Base-by-base conservation (phyloP, 2,888 invertebrate species). In the Exephanes ischioxanthus region DNA sequence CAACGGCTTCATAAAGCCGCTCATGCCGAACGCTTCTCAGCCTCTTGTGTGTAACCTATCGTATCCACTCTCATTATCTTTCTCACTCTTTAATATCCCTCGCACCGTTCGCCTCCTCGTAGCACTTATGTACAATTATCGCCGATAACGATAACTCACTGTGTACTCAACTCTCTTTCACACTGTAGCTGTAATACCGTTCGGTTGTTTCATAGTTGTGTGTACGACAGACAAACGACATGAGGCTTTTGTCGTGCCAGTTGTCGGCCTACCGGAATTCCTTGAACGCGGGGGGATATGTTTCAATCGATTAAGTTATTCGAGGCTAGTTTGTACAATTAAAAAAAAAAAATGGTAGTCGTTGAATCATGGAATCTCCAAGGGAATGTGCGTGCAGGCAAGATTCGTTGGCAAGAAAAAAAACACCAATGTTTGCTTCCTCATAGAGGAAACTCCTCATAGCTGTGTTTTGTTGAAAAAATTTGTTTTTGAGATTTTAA, bases 1-100 rank as follows among this genome's bases (percentile, higher is more conserved):
- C 92, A 92, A 93, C 92, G 91, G 91, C 93, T 93, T 92, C 91
- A 92, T 92, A 92, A 93, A 90, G 90, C 89, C 85, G 72, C 83
- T 86, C 85, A 87, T 87, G 86, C 85, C 85, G 81, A 87, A 86
- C 86, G 80, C 78, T 55, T 48, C 70, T 76, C 75, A 70, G 70
- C 68, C 82, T 82, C 79, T 73, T 79, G 61, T 51, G 67, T 75
- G 63, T 51, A 71, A 63, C 26, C 55, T 77, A 84, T 81, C 82
- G 76, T 72, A 68, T 70, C 68, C 61, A 80, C 79, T 79, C 82
- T 75, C 76, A 80, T 76, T 83, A 79, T 83, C 76, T 83, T 83
- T 85, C 85, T 85, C 85, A 63, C 83, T 85, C 83, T 71, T 80
- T 76, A 76, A 83, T 83, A 72, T 79, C 41, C 68, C 68, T 51